A percentile compares a stretch with the other conserved stretches of the same genome.
phyloP scores from a whole-genome alignment of 1,140 invertebrate genomes.

The Saccostrea cuccullata region DNA sequence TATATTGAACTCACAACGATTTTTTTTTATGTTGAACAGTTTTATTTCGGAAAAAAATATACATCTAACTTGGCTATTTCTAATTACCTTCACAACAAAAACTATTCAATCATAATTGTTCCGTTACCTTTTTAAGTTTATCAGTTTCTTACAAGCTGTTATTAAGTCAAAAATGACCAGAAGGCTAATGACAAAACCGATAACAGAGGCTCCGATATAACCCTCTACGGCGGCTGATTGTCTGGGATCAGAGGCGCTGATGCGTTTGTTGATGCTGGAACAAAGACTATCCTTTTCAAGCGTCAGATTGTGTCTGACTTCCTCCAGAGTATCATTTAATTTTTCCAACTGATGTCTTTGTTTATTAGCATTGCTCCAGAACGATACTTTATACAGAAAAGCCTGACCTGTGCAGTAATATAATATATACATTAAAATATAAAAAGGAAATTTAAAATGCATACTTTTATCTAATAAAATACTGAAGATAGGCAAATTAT shows the following conservation, averaged over 20 bases:
- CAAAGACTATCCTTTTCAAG: not conserved
- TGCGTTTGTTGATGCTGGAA: not conserved
- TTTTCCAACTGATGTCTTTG: not conserved
- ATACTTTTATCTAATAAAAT: too few relatives aligned
- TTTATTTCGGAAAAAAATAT: too few relatives aligned
- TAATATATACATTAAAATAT: too few relatives aligned
- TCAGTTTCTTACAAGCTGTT: not conserved
- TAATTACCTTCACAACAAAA: too few relatives aligned
- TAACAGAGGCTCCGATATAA: not conserved
- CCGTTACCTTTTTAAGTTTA: too few relatives aligned
- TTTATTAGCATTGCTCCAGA: not conserved
- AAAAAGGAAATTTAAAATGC: too few relatives aligned
- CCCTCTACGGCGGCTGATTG: not conserved
- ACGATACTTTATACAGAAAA: not conserved
- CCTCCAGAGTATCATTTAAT: not conserved
- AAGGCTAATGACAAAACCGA: not conserved
- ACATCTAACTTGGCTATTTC: too few relatives aligned
- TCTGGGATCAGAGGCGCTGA: not conserved
- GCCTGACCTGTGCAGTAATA: too few relatives aligned
- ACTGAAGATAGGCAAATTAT: too few relatives aligned
- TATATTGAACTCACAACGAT: too few relatives aligned
- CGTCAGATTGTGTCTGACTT: not conserved
- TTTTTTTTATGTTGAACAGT: too few relatives aligned
- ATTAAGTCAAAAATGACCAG: not conserved
- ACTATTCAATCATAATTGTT: too few relatives aligned